Conservation (phyloP, 1,140 invertebrate genomes). For the Rhagoletis zephyria region DNA sequence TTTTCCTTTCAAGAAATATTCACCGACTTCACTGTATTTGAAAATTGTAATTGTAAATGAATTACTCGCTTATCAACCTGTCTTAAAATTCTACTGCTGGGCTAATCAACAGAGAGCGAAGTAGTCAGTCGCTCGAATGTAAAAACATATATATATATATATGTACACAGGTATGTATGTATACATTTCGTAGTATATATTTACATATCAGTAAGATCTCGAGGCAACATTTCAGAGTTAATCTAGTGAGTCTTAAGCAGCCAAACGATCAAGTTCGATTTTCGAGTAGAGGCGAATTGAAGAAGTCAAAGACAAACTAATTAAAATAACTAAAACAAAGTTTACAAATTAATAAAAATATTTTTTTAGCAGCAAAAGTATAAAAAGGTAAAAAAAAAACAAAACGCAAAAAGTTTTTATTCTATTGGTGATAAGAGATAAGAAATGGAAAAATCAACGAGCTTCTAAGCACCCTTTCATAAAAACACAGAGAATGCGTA, state of each 20-base stretch:
- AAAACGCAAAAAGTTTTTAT: background rate
- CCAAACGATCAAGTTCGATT: conserved; percentile 37
- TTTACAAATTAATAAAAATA: background rate
- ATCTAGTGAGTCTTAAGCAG: conserved; percentile 20
- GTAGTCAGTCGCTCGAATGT: background rate
- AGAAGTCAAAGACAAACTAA: background rate
- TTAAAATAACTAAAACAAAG: background rate
- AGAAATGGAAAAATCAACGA: background rate
- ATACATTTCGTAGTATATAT: background rate
- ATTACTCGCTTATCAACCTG: no score
- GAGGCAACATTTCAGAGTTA: background rate
- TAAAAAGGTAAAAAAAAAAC: background rate
- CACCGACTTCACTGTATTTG: no score
- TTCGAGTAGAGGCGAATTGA: background rate
- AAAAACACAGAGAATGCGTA: background rate
- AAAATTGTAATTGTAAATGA: no score
- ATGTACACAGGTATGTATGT: background rate
- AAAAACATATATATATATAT: background rate
- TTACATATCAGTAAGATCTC: background rate
- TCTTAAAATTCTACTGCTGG: no score
- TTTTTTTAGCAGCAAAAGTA: background rate
- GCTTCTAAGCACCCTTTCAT: background rate
- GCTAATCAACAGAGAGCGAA: no score
- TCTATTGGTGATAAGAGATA: background rate
- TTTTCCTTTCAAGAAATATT: no score